phyloP scores from a whole-genome alignment of 1,140 invertebrate genomes.

The Hirudo medicinalis region DNA sequence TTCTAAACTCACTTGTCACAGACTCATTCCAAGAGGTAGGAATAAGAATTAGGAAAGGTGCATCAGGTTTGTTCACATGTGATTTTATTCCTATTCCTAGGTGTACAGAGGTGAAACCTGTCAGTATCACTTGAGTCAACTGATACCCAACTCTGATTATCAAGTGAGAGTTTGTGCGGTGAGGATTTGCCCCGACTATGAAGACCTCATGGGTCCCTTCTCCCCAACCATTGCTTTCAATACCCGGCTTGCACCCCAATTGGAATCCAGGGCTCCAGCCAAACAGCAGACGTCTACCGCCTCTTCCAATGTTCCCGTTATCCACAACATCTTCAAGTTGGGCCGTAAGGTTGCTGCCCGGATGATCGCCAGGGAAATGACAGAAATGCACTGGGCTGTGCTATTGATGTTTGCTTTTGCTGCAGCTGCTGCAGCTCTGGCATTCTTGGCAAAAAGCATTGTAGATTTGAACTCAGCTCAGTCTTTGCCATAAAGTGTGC shows the following conservation, averaged over 20 bases:
- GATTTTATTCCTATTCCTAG: constrained; percentile 37
- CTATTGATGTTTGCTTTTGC: constrained; percentile 51
- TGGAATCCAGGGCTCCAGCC: constrained; percentile 6
- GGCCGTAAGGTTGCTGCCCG: constrained; percentile 21
- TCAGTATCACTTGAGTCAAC: constrained; percentile 50
- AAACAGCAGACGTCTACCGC: not conserved
- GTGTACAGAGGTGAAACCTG: constrained; percentile 57
- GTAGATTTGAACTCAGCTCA: constrained; percentile 26
- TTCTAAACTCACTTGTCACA: not conserved
- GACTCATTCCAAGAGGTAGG: constrained; percentile 11
- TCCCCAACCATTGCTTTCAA: constrained; percentile 48
- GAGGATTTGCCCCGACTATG: constrained; percentile 32
- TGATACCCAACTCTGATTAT: constrained; percentile 58
- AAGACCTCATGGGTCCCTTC: constrained; percentile 50
- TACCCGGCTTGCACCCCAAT: constrained; percentile 35
- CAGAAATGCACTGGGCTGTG: constrained; percentile 52
- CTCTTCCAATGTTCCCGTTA: not conserved
- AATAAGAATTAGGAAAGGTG: no score
- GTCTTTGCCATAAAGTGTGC: no score
- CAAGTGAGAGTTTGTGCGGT: constrained; percentile 58
- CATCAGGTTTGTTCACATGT: not conserved
- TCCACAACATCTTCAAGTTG: constrained; percentile 17
- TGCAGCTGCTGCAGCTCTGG: constrained; percentile 51
- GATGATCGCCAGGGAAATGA: constrained; percentile 32
- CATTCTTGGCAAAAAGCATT: constrained; percentile 47